Evolutionary conservation across 2,888 invertebrate species (phyloP).

Genomic region (Spodoptera exigua): DNA sequence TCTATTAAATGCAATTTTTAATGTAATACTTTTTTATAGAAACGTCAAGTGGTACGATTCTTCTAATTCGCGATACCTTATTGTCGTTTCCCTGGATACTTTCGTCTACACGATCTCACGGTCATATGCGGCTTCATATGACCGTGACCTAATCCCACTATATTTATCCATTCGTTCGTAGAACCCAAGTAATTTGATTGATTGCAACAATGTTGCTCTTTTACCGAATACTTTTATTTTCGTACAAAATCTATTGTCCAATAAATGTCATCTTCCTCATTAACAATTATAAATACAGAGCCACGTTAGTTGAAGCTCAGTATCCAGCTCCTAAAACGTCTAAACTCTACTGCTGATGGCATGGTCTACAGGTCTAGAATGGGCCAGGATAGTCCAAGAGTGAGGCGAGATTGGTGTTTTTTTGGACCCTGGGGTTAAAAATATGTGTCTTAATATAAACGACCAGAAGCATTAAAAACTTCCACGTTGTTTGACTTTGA

Average conservation of each 20-base stretch:
- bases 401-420: constrained; percentile 84
- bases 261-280: background rate
- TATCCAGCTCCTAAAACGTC: constrained; percentile 46
- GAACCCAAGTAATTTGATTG: too few species aligned
- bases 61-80: constrained; percentile 60
- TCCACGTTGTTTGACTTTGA: constrained; percentile 28
- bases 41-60: constrained; percentile 49
- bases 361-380: constrained; percentile 61
- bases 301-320: constrained; percentile 26
- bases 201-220: background rate
- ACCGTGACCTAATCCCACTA: constrained; percentile 8
- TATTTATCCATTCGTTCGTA: background rate
- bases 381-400: constrained; percentile 84
- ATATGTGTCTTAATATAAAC: constrained; percentile 57
- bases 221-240: too few species aligned
- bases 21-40: constrained; percentile 39
- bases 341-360: constrained; percentile 78
- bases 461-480: constrained; percentile 47
- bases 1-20: constrained; percentile 26
- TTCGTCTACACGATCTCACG: constrained; percentile 17
- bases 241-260: constrained; percentile 40
- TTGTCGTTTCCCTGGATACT: constrained; percentile 76
- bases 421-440: constrained; percentile 85
- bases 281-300: constrained; percentile 20
- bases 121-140: constrained; percentile 8